Evolutionary conservation across 2,113 vertebrate species (phyloP), one percentile per base, ranked within the genome.

Genomic region (Natator depressus): DNA sequence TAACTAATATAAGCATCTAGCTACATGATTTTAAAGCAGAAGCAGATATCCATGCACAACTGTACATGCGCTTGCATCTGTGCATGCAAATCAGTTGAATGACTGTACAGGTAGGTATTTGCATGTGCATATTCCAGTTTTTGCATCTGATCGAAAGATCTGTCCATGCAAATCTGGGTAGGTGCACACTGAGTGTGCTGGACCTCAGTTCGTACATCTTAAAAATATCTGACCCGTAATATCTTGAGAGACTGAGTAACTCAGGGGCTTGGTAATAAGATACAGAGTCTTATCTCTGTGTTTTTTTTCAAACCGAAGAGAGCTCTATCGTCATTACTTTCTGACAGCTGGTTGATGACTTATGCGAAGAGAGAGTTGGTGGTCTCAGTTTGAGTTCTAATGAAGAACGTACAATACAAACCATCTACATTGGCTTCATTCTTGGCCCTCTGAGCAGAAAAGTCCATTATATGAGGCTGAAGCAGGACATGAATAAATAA

Each of bases 341-440:
- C 72, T 83, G 92, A 91, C 79, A 93, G 84, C 91, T 92, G 94
- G 65, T n/a, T 91, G 81, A 85, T 65, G 62, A 84, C 75, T 94
- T 93, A 93, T 84, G 83, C 76, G 42, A 94, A 95, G 55, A 89
- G 29, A 90, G 59, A 89, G 29, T 2, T 93, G 53, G 87, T 92
- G 62, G 83, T 51, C 53, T 92, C 83, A 83, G 88, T 95, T 80
- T 95, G 94, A 95, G 95, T 96, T 91, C 55, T 87, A 93, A 93
- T 91, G 65, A 95, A 92, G 82, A 75, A 22, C 47, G 88, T 0
- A 0, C 72, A 42, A 57, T 38, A 92, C 82, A 95, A 92, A 92
- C 84, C 82, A 87, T 46, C 89, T 51, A 53, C 0, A 0, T 46
- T 51, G 78, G 25, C 84, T 51, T 91, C 85, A 79, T 84, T 94